Conservation (phyloP, 1,140 invertebrate genomes). For the Chironomus tepperi region DNA sequence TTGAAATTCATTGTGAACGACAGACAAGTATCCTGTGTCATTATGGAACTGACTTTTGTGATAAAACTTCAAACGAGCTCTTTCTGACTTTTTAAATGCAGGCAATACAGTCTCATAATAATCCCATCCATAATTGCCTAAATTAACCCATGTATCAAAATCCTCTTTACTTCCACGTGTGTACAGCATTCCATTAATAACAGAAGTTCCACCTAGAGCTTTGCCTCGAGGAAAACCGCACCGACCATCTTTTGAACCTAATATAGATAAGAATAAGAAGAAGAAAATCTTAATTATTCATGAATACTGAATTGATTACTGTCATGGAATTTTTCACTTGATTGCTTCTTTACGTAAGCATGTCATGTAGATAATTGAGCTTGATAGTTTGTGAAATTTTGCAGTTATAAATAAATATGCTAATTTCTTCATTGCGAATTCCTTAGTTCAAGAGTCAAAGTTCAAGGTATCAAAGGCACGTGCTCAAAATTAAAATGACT, state of each 20-base stretch:
- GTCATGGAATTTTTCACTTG: conserved; percentile 29
- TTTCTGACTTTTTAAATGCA: conserved; percentile 55
- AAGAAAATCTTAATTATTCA: neutral
- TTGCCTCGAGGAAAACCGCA: conserved; percentile 50
- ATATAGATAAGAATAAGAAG: neutral
- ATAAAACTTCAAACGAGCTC: conserved; percentile 43
- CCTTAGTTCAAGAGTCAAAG: too few relatives aligned
- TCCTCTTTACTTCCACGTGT: conserved; percentile 67
- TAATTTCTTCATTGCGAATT: too few relatives aligned
- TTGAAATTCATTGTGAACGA: conserved; percentile 47
- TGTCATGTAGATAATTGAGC: neutral
- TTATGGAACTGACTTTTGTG: conserved; percentile 47
- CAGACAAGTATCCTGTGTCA: conserved; percentile 44
- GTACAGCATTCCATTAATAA: conserved; percentile 85
- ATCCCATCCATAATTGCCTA: conserved; percentile 61
- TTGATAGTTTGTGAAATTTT: too few relatives aligned
- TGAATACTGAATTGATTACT: too few relatives aligned
- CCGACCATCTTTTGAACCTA: conserved; percentile 44
- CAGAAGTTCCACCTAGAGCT: conserved; percentile 62
- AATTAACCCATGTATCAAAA: conserved; percentile 63
- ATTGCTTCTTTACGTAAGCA: neutral
- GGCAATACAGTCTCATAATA: conserved; percentile 67
- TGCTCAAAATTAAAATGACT: too few relatives aligned
- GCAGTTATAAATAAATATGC: too few relatives aligned
- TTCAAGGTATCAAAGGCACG: too few relatives aligned